phyloP scores from a whole-genome alignment of 2,888 invertebrate species.

The Augiades crinisus region DNA sequence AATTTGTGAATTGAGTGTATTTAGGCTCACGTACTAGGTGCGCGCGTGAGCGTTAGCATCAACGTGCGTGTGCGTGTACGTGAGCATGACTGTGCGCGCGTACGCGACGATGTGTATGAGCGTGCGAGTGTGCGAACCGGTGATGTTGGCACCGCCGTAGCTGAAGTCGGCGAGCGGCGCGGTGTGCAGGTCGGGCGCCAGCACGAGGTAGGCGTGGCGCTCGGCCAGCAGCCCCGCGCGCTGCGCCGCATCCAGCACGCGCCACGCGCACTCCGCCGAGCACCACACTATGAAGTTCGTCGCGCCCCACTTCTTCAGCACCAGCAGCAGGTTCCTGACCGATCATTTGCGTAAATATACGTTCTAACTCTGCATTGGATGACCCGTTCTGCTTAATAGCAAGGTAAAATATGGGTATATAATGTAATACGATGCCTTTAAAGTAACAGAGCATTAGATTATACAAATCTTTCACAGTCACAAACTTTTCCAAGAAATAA shows the following conservation, averaged over 20 bases:
- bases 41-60: too few relatives aligned
- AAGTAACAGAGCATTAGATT: too few relatives aligned
- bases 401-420: too few relatives aligned
- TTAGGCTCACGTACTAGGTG: too few relatives aligned
- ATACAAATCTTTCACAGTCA: too few relatives aligned
- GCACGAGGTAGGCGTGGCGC: constrained; percentile 58
- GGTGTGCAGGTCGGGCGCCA: constrained; percentile 61
- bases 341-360: too few relatives aligned
- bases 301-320: constrained; percentile 59
- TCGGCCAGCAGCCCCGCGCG: constrained; percentile 64
- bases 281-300: constrained; percentile 60
- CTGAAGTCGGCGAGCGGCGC: constrained; percentile 51
- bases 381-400: too few relatives aligned
- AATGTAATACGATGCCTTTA: too few relatives aligned
- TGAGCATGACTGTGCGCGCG: constrained; percentile 7
- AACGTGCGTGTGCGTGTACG: neutral
- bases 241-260: constrained; percentile 67
- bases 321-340: constrained; percentile 56
- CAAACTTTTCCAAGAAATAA: too few relatives aligned
- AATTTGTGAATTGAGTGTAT: too few relatives aligned
- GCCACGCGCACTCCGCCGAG: constrained; percentile 49
- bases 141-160: constrained; percentile 68
- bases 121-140: constrained; percentile 39
- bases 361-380: too few relatives aligned
- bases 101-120: too few relatives aligned